Evolutionary conservation across 2,797 vertebrate genomes (phyloP), one percentile per base, ranked within the genome.

Genomic region (Salmo trutta): DNA sequence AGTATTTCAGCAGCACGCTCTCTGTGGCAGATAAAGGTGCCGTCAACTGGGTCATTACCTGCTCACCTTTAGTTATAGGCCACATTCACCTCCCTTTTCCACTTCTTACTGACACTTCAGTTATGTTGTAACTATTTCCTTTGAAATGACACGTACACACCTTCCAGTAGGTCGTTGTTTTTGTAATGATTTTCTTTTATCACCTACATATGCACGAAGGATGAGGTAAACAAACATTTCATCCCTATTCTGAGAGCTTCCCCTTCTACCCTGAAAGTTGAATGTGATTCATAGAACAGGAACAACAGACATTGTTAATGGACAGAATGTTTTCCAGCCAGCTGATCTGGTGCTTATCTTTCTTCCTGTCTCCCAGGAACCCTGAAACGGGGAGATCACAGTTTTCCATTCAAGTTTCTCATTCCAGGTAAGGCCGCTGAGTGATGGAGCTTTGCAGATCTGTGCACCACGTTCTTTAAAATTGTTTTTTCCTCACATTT

Each of bases 391-490:
- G 98, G 97, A 75, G 94, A 96, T n/a, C 97, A 98, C 91, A 94
- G 47, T 27, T 98, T 98, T 72, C 94, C 97, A 3, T 99, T 99
- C 94, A 98, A 95, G 94, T 99, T 99, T 87, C 94, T 98, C 86
- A 93, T 99, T 79, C 96, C 98, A 94, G 96, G 98, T 99, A 93
- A 78, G 93, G 77, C 65, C 3, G 2, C 4, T 0, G 76, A 83
- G 5, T 78, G 74, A 29, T 41, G 70, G 21, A 31, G 56, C 80
- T 79, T 62, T 76, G 31, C 10, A 70, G 36, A 41, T 73, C 31
- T 79, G 74, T 41, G 24, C 54, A 16, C 6, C 33, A 53, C 62
- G 75, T 79, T 81, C 75, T 83, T 82, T 84, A 73, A 54, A 70
- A 74, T 74, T 76, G 2, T 75, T 79, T 77, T 79, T 85, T 81